Percentiles rank a stretch among this genome's conserved stretches.
phyloP scores from a whole-genome alignment of 2,113 vertebrate species.

The Scomber japonicus region DNA sequence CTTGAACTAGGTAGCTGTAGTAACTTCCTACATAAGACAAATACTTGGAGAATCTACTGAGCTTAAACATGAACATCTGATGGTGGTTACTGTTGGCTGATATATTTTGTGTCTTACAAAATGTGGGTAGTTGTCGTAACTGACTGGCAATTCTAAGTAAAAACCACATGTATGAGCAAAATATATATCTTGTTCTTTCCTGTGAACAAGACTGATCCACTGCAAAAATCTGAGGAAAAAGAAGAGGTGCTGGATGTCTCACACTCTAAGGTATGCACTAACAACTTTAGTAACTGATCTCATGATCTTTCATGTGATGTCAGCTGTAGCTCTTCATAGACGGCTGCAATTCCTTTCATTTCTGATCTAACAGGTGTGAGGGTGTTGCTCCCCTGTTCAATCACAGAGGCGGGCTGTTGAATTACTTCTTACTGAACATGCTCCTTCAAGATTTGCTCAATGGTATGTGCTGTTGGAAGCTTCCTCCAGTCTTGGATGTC shows the following conservation, averaged over 20 bases:
- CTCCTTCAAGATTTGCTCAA: conserved; percentile 39
- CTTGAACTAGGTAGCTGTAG: too few relatives aligned
- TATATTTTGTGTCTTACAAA: background rate
- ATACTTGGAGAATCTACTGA: background rate
- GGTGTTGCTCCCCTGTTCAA: conserved; percentile 27
- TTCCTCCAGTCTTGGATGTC: conserved; percentile 41
- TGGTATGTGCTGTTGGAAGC: conserved; percentile 29
- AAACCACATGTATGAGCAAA: conserved; percentile 27
- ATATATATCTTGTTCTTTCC: conserved; percentile 1
- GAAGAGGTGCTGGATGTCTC: conserved; percentile 11
- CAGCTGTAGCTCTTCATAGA: conserved; percentile 21
- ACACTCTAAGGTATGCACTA: conserved; percentile 17
- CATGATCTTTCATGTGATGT: conserved; percentile 2
- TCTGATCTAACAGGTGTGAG: background rate
- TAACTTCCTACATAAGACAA: too few relatives aligned
- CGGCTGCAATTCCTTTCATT: conserved; percentile 14
- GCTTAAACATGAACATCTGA: background rate
- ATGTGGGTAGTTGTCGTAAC: conserved; percentile 29
- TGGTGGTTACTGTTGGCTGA: background rate
- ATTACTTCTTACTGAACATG: conserved; percentile 31
- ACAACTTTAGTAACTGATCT: conserved; percentile 11
- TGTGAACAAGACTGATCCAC: background rate
- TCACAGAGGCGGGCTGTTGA: background rate
- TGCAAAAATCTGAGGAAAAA: conserved; percentile 34
- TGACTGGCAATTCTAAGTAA: conserved; percentile 20